These are phyloP conservation scores for Eudasyphora cyanicolor DNA, from an alignment of 2,888 invertebrate species.

Conservation along the genomic window DNA sequence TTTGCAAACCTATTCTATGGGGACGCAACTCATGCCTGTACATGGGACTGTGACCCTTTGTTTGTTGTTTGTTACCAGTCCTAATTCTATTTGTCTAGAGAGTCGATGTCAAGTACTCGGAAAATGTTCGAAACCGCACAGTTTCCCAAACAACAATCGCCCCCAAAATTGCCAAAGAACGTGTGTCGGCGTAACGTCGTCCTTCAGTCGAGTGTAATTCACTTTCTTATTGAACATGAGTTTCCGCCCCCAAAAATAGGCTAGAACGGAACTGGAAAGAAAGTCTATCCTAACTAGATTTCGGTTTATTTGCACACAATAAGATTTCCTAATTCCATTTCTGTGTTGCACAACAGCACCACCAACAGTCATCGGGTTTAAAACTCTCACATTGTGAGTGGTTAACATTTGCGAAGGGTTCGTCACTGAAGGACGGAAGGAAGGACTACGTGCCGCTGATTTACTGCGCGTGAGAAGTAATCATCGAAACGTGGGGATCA, in stretches of 20 bases:
- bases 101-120: slow-evolving; percentile 61
- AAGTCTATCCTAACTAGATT: slow-evolving; percentile 76
- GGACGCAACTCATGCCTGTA: not conserved
- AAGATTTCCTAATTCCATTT: slow-evolving; percentile 78
- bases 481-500: slow-evolving; percentile 54
- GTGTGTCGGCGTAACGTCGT: not conserved
- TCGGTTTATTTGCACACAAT: slow-evolving; percentile 71
- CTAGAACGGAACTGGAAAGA: not conserved
- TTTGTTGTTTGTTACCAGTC: slow-evolving; percentile 17
- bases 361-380: slow-evolving; percentile 34
- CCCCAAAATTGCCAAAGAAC: slow-evolving; percentile 26
- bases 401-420: slow-evolving; percentile 6
- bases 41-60: too few relatives aligned
- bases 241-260: too few relatives aligned
- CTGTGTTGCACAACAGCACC: not conserved
- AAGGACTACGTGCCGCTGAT: slow-evolving; percentile 16
- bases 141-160: slow-evolving; percentile 71
- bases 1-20: not conserved
- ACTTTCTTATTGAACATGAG: not conserved
- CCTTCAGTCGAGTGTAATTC: too few relatives aligned
- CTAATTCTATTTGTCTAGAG: slow-evolving; percentile 52
- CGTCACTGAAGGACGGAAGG: not conserved
- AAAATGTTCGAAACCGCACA: slow-evolving; percentile 73
- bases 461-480: slow-evolving; percentile 32
- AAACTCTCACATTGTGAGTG: slow-evolving; percentile 27